Conservation (phyloP, 1,140 invertebrate genomes). For the Penaeus indicus region DNA sequence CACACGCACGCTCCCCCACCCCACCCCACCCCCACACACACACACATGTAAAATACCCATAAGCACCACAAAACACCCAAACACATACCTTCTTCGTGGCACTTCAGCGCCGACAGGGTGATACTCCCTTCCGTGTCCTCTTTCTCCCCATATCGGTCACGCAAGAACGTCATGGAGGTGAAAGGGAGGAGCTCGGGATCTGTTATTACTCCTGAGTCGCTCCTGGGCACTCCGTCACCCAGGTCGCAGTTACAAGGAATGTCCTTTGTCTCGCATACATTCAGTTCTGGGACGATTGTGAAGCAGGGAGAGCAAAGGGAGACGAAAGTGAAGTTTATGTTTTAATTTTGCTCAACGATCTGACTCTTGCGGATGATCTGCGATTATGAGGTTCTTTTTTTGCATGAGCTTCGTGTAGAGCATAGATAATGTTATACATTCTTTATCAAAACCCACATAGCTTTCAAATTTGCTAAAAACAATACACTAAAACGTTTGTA, state of each 20-base stretch:
- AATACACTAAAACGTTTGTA: too few relatives aligned
- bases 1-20: too few relatives aligned
- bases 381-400: too few relatives aligned
- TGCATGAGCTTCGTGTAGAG: too few relatives aligned
- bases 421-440: too few relatives aligned
- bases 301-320: too few relatives aligned
- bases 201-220: not conserved
- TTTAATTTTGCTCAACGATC: not conserved
- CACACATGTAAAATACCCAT: too few relatives aligned
- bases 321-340: not conserved
- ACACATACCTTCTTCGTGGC: conserved; percentile 30
- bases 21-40: too few relatives aligned
- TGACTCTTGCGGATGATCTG: not conserved
- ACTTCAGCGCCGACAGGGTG: conserved; percentile 39
- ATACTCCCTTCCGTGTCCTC: conserved; percentile 48
- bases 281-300: not conserved
- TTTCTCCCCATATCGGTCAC: not conserved
- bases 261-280: conserved; percentile 6
- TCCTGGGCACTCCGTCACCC: conserved; percentile 34
- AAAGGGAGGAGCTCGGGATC: conserved; percentile 17
- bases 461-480: too few relatives aligned
- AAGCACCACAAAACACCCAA: too few relatives aligned
- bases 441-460: too few relatives aligned
- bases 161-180: conserved; percentile 50
- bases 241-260: conserved; percentile 51